These are phyloP conservation scores for Tenthredo livida DNA, from an alignment of 2,888 invertebrate species.

Conservation along the genomic window DNA sequence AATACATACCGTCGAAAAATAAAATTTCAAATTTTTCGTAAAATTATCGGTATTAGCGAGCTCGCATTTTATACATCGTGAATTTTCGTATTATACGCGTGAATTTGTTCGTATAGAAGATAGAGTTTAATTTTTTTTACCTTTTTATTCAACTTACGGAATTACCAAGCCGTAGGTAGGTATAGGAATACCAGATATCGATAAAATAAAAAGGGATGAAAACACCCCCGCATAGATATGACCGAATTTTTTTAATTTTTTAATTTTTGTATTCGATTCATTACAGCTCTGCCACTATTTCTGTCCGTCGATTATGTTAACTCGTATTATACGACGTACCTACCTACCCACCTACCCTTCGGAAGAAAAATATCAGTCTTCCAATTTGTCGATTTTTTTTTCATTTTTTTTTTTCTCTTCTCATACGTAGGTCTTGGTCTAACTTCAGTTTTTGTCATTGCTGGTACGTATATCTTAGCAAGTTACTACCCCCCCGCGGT, in stretches of 20 bases:
- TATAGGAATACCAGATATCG: background rate
- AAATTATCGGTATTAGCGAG: too few relatives aligned
- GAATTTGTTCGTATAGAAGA: background rate
- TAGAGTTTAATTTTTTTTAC: background rate
- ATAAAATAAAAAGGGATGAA: background rate
- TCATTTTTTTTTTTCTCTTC: background rate
- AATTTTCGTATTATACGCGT: too few relatives aligned
- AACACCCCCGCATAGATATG: background rate
- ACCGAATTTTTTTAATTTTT: too few relatives aligned
- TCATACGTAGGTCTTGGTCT: background rate
- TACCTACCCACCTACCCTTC: too few relatives aligned
- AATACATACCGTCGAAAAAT: background rate
- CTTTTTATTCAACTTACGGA: background rate
- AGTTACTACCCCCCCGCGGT: background rate
- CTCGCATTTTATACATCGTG: too few relatives aligned
- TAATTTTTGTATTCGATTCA: too few relatives aligned
- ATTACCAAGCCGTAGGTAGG: background rate
- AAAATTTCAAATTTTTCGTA: too few relatives aligned
- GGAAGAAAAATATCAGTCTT: background rate
- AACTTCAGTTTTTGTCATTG: background rate
- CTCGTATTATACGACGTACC: too few relatives aligned
- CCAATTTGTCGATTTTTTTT: too few relatives aligned
- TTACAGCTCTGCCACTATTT: too few relatives aligned
- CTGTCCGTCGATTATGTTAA: too few relatives aligned
- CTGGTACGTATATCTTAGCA: background rate